A percentile compares a stretch with the other conserved stretches of the same genome.
Evolutionary conservation across 1,140 invertebrate species (phyloP).

Genomic region (Calosoma granatense): DNA sequence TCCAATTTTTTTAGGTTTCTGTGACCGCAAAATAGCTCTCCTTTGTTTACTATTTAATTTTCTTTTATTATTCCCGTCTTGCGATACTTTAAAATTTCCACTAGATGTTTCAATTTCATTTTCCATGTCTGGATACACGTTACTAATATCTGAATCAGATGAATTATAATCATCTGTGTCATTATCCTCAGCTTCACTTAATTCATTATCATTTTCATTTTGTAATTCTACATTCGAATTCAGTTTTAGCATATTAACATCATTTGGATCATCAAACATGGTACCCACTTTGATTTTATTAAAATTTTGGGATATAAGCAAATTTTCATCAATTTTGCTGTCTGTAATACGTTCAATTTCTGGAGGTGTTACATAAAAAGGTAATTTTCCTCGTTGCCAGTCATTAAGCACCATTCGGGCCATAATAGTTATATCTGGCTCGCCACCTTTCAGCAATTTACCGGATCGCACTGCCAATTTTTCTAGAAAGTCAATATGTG

Average conservation of each 20-base stretch:
- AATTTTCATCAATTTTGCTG: slow-evolving; percentile 29
- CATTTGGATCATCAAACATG: slow-evolving; percentile 56
- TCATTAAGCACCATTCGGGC: slow-evolving; percentile 97
- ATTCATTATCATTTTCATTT: slow-evolving; percentile 15
- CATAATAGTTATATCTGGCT: slow-evolving; percentile 81
- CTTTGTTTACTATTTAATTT: slow-evolving; percentile 68
- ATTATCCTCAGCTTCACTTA: slow-evolving; percentile 22
- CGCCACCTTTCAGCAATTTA: slow-evolving; percentile 90
- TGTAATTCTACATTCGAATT: slow-evolving; percentile 16
- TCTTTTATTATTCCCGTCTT: slow-evolving; percentile 23
- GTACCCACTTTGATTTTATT: slow-evolving; percentile 67
- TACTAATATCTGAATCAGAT: slow-evolving; percentile 42
- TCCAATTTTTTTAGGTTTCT: slow-evolving; percentile 78
- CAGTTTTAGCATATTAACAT: slow-evolving; percentile 41
- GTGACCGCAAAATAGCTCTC: slow-evolving; percentile 59
- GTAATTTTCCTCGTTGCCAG: slow-evolving; percentile 95
- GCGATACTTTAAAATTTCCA: slow-evolving; percentile 45
- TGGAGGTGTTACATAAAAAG: slow-evolving; percentile 83
- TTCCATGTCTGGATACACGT: slow-evolving; percentile 45
- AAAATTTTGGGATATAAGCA: slow-evolving; percentile 63
- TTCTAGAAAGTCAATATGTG: slow-evolving; percentile 83
- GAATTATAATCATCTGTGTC: slow-evolving; percentile 29
- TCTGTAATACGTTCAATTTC: slow-evolving; percentile 46
- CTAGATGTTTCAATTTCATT: slow-evolving; percentile 40
- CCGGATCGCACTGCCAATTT: slow-evolving; percentile 78